phyloP scores from a whole-genome alignment of 2,113 vertebrate species.

The Xiphias gladius region DNA sequence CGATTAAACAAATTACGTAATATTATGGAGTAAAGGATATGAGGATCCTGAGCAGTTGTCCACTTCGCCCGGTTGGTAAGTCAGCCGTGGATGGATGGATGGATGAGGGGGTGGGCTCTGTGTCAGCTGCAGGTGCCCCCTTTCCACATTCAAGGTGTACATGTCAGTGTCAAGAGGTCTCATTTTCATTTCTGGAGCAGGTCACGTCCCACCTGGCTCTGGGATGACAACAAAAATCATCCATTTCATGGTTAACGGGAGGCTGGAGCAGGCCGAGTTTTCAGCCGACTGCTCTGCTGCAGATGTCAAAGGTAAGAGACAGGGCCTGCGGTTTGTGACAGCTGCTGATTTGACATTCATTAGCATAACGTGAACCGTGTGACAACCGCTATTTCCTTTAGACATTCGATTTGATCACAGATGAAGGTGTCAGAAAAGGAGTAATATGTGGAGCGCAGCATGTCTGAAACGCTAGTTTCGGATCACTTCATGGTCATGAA shows the following conservation, averaged over 20 bases:
- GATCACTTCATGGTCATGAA: neutral
- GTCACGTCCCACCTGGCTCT: constrained; percentile 1
- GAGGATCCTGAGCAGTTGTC: neutral
- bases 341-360: neutral
- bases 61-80: neutral
- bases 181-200: constrained; percentile 14
- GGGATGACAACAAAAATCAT: constrained; percentile 71
- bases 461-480: neutral
- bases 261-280: constrained; percentile 73
- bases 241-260: constrained; percentile 74
- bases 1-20: no score
- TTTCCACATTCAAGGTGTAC: neutral
- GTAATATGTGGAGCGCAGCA: no score
- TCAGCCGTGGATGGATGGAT: neutral
- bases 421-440: neutral
- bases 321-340: no score
- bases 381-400: neutral
- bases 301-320: constrained; percentile 73
- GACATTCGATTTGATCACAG: no score
- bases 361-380: neutral
- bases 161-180: constrained; percentile 24
- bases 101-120: constrained; percentile 18
- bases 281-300: constrained; percentile 59
- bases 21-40: no score
- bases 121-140: constrained; percentile 69